These are phyloP conservation scores for Poeciliopsis presidionis DNA, from an alignment of 2,797 vertebrate species.

Conservation along the genomic window DNA sequence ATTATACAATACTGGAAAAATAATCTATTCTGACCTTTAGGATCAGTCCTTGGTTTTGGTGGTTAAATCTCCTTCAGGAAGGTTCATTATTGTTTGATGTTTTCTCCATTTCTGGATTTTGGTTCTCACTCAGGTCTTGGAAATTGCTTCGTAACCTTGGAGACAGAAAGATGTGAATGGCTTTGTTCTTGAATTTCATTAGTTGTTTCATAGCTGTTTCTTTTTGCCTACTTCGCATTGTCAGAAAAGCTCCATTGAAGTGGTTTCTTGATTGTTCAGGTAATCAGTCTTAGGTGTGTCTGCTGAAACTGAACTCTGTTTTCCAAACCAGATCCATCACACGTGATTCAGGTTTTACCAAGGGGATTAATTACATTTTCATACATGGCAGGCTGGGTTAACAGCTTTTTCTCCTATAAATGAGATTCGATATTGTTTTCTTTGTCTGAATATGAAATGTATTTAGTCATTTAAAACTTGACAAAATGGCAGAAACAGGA, in stretches of 20 bases:
- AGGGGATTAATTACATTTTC: not conserved
- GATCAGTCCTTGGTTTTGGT: not conserved
- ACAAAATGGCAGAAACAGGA: not conserved
- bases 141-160: not conserved
- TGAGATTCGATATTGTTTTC: not conserved
- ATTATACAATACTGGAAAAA: not conserved
- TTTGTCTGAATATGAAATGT: not conserved
- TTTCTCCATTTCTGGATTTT: not conserved
- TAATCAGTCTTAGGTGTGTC: not conserved
- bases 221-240: not conserved
- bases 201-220: not conserved
- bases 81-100: not conserved
- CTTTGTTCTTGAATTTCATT: not conserved
- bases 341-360: not conserved
- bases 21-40: not conserved
- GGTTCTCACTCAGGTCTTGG: not conserved
- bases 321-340: not conserved
- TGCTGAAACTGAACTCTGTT: not conserved
- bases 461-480: not conserved
- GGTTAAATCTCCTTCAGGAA: not conserved
- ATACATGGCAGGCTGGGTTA: not conserved
- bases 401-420: not conserved
- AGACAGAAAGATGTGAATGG: not conserved
- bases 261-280: not conserved
- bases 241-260: not conserved